phyloP scores from a whole-genome alignment of 1,140 invertebrate genomes.

The Bombus breviceps region DNA sequence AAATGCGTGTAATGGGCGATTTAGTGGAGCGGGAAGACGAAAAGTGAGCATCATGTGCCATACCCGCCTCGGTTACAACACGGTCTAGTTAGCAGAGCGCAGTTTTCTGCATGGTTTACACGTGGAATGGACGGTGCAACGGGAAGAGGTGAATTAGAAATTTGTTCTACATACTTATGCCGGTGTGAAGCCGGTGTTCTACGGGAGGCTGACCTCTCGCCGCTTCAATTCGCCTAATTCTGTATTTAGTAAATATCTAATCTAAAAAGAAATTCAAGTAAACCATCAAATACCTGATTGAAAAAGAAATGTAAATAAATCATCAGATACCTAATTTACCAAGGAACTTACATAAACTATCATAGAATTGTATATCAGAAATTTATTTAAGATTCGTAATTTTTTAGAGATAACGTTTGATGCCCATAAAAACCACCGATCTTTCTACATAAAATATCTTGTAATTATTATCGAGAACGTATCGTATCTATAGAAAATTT shows the following conservation, averaged over 20 bases:
- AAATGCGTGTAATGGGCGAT: constrained; percentile 6
- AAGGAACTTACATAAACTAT: no score
- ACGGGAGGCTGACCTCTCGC: constrained; percentile 26
- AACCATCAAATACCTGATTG: no score
- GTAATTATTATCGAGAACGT: no score
- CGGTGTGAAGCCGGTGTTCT: constrained; percentile 43
- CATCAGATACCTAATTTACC: no score
- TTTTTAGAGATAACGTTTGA: no score
- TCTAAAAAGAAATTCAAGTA: not conserved
- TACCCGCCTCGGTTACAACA: constrained; percentile 32
- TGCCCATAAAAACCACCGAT: no score
- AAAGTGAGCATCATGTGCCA: constrained; percentile 42
- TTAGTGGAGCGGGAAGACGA: constrained; percentile 51
- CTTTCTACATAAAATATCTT: no score
- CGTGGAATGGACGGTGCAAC: constrained; percentile 55
- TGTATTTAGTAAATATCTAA: not conserved
- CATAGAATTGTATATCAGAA: no score
- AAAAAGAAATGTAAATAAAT: no score
- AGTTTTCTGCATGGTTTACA: constrained; percentile 64
- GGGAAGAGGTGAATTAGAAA: constrained; percentile 65
- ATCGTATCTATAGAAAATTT: no score
- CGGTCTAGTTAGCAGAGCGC: constrained; percentile 61
- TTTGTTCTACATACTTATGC: constrained; percentile 62
- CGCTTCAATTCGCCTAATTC: not conserved
- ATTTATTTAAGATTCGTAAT: no score